Conservation (phyloP, 2,113 vertebrate genomes). For the Seriola rivoliana region DNA sequence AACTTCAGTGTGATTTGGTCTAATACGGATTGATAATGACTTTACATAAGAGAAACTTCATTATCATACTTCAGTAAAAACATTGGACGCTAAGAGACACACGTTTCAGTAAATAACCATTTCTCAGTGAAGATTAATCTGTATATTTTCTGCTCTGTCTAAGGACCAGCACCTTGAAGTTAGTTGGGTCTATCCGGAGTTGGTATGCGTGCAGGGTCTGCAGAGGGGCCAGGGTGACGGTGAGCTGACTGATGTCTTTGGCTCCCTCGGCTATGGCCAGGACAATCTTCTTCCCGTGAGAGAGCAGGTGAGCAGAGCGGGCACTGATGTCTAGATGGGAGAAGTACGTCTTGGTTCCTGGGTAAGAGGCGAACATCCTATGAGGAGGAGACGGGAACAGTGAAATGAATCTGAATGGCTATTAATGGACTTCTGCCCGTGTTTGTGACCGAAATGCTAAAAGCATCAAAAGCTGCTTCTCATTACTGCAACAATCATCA, state of each 20-base stretch:
- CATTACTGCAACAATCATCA: too few relatives aligned
- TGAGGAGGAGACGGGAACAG: not conserved
- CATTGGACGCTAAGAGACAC: too few relatives aligned
- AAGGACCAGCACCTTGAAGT: conserved; percentile 83
- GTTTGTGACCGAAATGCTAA: not conserved
- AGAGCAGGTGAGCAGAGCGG: conserved; percentile 73
- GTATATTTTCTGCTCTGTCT: not conserved
- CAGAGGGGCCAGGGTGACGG: conserved; percentile 77
- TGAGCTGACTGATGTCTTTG: conserved; percentile 81
- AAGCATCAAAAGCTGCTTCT: not conserved
- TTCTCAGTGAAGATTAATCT: not conserved
- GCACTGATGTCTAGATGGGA: conserved; percentile 83
- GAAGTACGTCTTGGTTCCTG: conserved; percentile 86
- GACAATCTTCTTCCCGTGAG: conserved; percentile 84
- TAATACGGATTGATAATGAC: too few relatives aligned
- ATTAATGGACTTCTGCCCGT: too few relatives aligned
- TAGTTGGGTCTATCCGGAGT: conserved; percentile 83
- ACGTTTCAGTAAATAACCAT: not conserved
- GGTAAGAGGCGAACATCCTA: conserved; percentile 83
- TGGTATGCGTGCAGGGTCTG: conserved; percentile 84
- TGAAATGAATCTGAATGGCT: not conserved
- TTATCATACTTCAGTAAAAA: not conserved
- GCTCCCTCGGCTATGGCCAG: conserved; percentile 81
- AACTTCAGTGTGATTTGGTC: too few relatives aligned
- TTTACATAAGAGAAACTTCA: too few relatives aligned